Evolutionary conservation across 1,140 invertebrate genomes (phyloP).

Genomic region (Macrostomum lignano): DNA sequence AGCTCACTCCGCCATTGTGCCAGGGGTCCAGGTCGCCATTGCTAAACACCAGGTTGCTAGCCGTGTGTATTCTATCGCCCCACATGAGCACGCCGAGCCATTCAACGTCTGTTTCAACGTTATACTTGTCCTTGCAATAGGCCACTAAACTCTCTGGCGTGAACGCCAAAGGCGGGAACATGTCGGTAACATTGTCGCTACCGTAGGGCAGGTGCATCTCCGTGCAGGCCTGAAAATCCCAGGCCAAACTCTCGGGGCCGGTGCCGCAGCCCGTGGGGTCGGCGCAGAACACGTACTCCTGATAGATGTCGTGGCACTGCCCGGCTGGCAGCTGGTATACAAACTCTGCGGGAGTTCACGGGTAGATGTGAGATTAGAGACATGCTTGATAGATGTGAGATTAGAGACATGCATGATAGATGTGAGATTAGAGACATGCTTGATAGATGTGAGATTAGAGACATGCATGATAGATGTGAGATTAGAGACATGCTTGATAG

Average conservation of each 20-base stretch:
- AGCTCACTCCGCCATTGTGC: constrained; percentile 17
- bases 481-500: too few species aligned
- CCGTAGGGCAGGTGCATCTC: constrained; percentile 14
- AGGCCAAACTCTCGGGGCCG: constrained; percentile 16
- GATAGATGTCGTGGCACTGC: constrained; percentile 17
- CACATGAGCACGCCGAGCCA: constrained; percentile 12
- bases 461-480: too few species aligned
- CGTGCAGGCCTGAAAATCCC: constrained; percentile 24
- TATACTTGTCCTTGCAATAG: constrained; percentile 16
- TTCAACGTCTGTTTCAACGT: constrained; percentile 11
- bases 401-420: too few species aligned
- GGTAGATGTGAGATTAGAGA: too few species aligned
- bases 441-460: too few species aligned
- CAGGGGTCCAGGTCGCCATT: constrained; percentile 21
- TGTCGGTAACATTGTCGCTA: constrained; percentile 15
- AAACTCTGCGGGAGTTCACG: too few species aligned
- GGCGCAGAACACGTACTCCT: constrained; percentile 21
- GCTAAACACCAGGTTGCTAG: constrained; percentile 17
- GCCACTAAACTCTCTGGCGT: constrained; percentile 11
- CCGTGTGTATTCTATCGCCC: constrained; percentile 11
- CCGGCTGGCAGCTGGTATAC: not conserved
- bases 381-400: too few species aligned
- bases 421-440: too few species aligned
- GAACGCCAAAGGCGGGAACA: constrained; percentile 19
- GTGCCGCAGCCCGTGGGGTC: constrained; percentile 26